Evolutionary conservation across 2,888 invertebrate genomes (phyloP), one percentile per base, ranked within the genome.

Genomic region (Mimas tiliae): DNA sequence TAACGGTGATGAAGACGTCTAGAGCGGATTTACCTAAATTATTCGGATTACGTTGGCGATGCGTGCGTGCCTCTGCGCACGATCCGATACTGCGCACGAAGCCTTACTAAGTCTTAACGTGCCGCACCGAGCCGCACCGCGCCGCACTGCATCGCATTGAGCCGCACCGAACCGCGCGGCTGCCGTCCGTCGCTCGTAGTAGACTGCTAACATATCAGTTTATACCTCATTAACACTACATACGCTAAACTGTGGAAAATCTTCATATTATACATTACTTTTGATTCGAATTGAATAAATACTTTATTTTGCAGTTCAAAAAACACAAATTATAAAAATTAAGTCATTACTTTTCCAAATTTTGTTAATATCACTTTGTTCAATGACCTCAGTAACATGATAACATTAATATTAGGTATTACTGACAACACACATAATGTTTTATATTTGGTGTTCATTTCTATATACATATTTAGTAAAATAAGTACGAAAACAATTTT

Each of bases 11-110:
- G 80, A 77, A 70, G 77, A 81, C 77, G 86, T 89, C 89, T 90
- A 83, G 81, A 81, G 79, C 80, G 82, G 88, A 88, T 90, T 90
- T 90, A 87, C 84, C 86, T 90, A 88, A 91, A 90, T 86, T 90
- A 90, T 91, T 92, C 88, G 85, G 85, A 83, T 81, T 86, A 84
- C 86, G 86, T 89, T 84, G 78, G 78, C 76, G 70, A 81, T 79
- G 79, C 85, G 85, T 89, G 87, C 86, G 80, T 79, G 83, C 79
- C 74, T 74, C 75, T 70, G 77, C 74, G 76, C 80, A 78, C 80
- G 79, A 82, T 81, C 76, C 74, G 70, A 82, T 82, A 77, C 77
- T 75, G 72, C 63, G 65, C 45, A 51, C 47, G n/a, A 8, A 58
- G 50, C 48, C 50, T 12, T 34, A 19, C 47, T 38, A 42, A 27